Conservation (phyloP, 2,888 invertebrate species). For the Campaea margaritaria region DNA sequence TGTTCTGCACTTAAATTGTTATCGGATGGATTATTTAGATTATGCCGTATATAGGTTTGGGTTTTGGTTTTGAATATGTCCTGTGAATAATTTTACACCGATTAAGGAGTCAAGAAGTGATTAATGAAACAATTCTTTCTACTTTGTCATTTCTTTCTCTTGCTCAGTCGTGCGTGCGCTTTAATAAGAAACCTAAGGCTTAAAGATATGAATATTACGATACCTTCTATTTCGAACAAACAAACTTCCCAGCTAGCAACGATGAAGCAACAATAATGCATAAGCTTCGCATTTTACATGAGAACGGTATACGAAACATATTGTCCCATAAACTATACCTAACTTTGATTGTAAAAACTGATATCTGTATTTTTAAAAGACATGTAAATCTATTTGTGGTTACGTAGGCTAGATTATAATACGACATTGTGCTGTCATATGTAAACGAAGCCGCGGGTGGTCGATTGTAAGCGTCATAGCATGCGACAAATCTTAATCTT, state of each 20-base stretch:
- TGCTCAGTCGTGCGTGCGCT: too few relatives aligned
- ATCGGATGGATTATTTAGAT: background rate
- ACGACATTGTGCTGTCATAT: slow-evolving; percentile 41
- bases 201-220: too few relatives aligned
- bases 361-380: background rate
- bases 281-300: background rate
- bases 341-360: slow-evolving; percentile 17
- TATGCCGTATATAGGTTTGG: too few relatives aligned
- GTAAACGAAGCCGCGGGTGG: slow-evolving; percentile 43
- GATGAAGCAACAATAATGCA: background rate
- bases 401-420: slow-evolving; percentile 30
- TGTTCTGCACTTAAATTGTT: background rate
- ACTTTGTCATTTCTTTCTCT: too few relatives aligned
- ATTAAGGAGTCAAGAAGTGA: too few relatives aligned
- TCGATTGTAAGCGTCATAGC: slow-evolving; percentile 29
- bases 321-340: background rate
- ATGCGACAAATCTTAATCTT: slow-evolving; percentile 39
- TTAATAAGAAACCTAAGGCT: too few relatives aligned
- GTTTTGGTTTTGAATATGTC: too few relatives aligned
- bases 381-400: slow-evolving; percentile 13
- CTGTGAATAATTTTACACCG: too few relatives aligned
- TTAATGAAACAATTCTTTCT: too few relatives aligned
- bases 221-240: too few relatives aligned
- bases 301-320: background rate
- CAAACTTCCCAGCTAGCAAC: background rate